Percentiles rank a stretch among this genome's conserved stretches.
These are phyloP conservation scores for Scaptomyza graminum DNA, from an alignment of 1,140 invertebrate species.

Conservation along the genomic window DNA sequence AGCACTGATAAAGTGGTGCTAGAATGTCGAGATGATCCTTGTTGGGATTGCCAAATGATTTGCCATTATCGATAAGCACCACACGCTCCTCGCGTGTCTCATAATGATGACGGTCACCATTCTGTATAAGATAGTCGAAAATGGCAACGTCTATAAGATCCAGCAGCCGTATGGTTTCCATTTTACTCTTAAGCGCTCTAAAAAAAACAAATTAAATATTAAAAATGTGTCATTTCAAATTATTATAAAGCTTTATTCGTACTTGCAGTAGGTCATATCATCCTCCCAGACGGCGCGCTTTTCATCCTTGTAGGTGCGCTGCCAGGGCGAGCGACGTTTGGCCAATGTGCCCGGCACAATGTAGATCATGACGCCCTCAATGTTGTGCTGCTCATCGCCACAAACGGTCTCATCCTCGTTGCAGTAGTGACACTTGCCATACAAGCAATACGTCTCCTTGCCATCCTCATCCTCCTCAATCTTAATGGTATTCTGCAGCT, in stretches of 20 bases:
- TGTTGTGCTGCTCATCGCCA: slow-evolving; percentile 87
- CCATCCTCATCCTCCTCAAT: slow-evolving; percentile 84
- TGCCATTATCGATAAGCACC: slow-evolving; percentile 96
- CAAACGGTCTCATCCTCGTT: slow-evolving; percentile 92
- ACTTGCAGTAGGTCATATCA: slow-evolving; percentile 91
- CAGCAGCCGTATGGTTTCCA: slow-evolving; percentile 87
- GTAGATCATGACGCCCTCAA: slow-evolving; percentile 94
- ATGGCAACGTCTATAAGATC: slow-evolving; percentile 94
- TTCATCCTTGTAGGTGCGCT: slow-evolving; percentile 92
- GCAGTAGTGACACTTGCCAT: slow-evolving; percentile 96
- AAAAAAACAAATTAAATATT: slow-evolving; percentile 19
- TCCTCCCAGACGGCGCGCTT: slow-evolving; percentile 92
- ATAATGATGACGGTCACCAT: slow-evolving; percentile 97
- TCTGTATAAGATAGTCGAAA: slow-evolving; percentile 97
- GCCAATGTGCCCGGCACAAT: slow-evolving; percentile 90
- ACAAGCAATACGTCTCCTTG: slow-evolving; percentile 88
- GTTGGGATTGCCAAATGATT: slow-evolving; percentile 94
- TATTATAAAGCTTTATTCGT: slow-evolving; percentile 4
- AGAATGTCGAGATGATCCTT: slow-evolving; percentile 93
- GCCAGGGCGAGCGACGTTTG: slow-evolving; percentile 93
- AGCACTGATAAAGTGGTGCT: slow-evolving; percentile 95
- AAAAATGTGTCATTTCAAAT: neutral
- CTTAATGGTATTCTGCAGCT: slow-evolving; percentile 85
- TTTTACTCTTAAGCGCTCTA: slow-evolving; percentile 85
- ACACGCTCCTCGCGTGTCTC: slow-evolving; percentile 92